Evolutionary conservation across 2,888 invertebrate genomes (phyloP).

Genomic region (Eupithecia vulgata): DNA sequence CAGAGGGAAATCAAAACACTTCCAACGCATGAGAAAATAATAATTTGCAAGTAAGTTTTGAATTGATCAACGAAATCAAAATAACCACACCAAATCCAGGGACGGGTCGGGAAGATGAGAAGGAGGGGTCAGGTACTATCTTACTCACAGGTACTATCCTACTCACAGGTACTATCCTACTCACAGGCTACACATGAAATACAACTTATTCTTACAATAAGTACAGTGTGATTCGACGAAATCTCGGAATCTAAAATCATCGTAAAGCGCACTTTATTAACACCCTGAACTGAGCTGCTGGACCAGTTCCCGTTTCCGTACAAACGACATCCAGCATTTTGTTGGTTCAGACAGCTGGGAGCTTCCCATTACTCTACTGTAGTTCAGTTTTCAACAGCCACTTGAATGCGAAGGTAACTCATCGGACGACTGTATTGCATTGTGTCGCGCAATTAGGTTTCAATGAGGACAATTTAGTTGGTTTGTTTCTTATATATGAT

Average conservation of each 20-base stretch:
- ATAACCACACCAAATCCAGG: constrained; percentile 84
- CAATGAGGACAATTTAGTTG: background rate
- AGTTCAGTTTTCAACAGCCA: background rate
- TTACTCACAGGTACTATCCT: constrained; percentile 60
- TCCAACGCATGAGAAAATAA: constrained; percentile 82
- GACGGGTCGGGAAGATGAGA: constrained; percentile 81
- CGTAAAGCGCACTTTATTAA: constrained; percentile 74
- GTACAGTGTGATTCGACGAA: background rate
- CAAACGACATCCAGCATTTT: constrained; percentile 59
- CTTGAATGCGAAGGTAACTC: background rate
- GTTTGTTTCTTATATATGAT: too few relatives aligned
- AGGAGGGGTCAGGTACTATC: constrained; percentile 81
- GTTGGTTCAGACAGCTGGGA: background rate
- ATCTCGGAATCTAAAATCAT: constrained; percentile 62
- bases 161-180: constrained; percentile 80
- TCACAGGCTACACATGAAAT: constrained; percentile 45
- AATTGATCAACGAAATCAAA: constrained; percentile 75
- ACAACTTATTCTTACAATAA: background rate
- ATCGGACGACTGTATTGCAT: background rate
- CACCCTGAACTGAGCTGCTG: constrained; percentile 73
- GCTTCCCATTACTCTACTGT: background rate
- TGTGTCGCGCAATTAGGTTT: background rate
- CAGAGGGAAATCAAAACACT: constrained; percentile 84
- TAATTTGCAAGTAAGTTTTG: constrained; percentile 68
- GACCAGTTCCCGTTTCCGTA: constrained; percentile 60